Evolutionary conservation across 2,888 invertebrate genomes (phyloP), one percentile per base, ranked within the genome.

Genomic region (Pseudanteris insignis): DNA sequence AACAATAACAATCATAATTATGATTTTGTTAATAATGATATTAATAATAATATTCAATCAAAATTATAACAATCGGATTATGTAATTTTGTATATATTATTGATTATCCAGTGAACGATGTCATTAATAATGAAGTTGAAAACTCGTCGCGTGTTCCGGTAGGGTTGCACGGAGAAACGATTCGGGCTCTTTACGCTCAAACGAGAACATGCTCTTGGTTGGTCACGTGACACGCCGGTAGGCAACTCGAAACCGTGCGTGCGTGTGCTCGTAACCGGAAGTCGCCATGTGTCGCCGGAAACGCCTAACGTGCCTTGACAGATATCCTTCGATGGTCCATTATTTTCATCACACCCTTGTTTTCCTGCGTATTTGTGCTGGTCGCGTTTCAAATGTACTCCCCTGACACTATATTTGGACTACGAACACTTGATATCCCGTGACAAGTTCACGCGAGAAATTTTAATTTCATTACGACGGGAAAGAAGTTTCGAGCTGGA

Each of bases 241-340:
- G 25, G 55, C 55, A 57, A 62, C 47, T 43, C 48, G 62, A 63
- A 53, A 63, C 57, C 57, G 51, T 47, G 53, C n/a, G n/a, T n/a
- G n/a, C 57, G 51, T 62, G 62, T 28, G 70, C 61, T 67, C 68
- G 64, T 70, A 67, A 67, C 67, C 65, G 64, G 67, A 53, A 61
- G 47, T 64, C 37, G 65, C 74, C 72, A 73, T 72, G 70, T 73
- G 73, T 68, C 67, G 60, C 67, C 65, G 67, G 67, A 67, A 67
- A 64, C 59, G 54, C 29, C 43, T 63, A 53, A 63, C 62, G 57
- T 58, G 58, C 48, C 26, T 40, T 38, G 38, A 28, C 40, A 53
- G 57, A 58, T 57, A 57, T 58, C 57, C 53, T 57, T 53, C 63
- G 58, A 63, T 58, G 63, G 63, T 54, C 63, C 63, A 58, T 62